phyloP scores from a whole-genome alignment of 2,113 vertebrate genomes.

The Peucedramus taeniatus region DNA sequence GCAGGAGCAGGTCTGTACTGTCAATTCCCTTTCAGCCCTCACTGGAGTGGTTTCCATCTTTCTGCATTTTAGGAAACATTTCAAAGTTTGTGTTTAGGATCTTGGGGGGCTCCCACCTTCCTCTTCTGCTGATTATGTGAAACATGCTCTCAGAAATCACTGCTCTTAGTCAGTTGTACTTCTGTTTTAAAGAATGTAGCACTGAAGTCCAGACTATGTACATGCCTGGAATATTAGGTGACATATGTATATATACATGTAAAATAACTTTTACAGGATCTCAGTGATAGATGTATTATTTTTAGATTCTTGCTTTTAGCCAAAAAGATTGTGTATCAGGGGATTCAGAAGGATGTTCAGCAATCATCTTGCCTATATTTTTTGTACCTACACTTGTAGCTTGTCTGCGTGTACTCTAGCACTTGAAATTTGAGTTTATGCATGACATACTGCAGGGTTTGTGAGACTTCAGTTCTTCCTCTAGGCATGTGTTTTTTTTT shows the following conservation, averaged over 20 bases:
- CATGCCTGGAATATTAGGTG: background rate
- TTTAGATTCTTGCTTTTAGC: background rate
- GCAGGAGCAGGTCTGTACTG: background rate
- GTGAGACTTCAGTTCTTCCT: slow-evolving; percentile 13
- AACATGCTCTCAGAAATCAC: background rate
- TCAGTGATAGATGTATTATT: background rate
- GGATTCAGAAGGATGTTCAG: background rate
- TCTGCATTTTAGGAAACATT: slow-evolving; percentile 46
- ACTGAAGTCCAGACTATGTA: background rate
- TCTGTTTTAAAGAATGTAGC: background rate
- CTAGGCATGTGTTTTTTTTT: background rate
- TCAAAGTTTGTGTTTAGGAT: slow-evolving; percentile 16
- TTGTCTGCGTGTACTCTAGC: background rate
- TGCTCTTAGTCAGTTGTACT: background rate
- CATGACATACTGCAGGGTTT: background rate
- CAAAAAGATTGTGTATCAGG: background rate
- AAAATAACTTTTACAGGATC: background rate
- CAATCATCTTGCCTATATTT: background rate
- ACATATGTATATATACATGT: background rate
- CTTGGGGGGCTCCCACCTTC: background rate
- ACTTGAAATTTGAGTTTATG: background rate
- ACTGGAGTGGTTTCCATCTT: slow-evolving; percentile 31
- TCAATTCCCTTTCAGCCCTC: slow-evolving; percentile 14
- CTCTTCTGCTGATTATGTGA: background rate
- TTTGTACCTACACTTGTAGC: background rate